Conservation (phyloP, 1,140 invertebrate species). For the Parapsyche elsis region DNA sequence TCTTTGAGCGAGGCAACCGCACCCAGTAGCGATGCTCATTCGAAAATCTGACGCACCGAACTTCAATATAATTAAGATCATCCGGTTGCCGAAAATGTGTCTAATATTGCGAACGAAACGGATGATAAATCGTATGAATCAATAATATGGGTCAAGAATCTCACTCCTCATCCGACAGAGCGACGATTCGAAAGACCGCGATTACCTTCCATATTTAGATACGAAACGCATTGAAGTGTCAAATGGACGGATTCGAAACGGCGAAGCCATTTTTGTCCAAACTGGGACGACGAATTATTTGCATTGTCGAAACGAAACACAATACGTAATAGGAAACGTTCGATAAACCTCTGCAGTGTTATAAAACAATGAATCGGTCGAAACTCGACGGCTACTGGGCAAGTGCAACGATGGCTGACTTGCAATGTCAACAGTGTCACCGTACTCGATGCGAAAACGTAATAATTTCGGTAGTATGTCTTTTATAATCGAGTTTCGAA, state of each 20-base stretch:
- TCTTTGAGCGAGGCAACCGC: no score
- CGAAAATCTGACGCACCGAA: no score
- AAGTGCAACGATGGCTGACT: neutral
- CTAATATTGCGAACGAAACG: no score
- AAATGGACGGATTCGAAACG: neutral
- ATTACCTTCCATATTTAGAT: slow-evolving; percentile 17
- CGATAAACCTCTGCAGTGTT: neutral
- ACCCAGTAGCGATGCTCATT: no score
- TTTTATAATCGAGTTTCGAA: no score
- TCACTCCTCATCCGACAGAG: neutral
- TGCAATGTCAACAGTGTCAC: neutral
- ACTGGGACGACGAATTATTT: neutral
- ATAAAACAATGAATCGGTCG: neutral
- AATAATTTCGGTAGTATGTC: no score
- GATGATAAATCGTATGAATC: neutral
- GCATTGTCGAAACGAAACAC: neutral
- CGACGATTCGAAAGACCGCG: neutral
- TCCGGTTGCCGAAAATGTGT: no score
- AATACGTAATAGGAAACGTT: neutral
- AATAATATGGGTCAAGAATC: slow-evolving; percentile 17
- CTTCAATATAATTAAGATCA: no score
- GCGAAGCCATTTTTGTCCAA: neutral
- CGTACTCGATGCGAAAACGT: no score
- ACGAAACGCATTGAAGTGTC: slow-evolving; percentile 12
- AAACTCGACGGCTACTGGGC: neutral